These are phyloP conservation scores for Eucera pruinosa DNA, from an alignment of 2,888 invertebrate species.

Conservation along the genomic window DNA sequence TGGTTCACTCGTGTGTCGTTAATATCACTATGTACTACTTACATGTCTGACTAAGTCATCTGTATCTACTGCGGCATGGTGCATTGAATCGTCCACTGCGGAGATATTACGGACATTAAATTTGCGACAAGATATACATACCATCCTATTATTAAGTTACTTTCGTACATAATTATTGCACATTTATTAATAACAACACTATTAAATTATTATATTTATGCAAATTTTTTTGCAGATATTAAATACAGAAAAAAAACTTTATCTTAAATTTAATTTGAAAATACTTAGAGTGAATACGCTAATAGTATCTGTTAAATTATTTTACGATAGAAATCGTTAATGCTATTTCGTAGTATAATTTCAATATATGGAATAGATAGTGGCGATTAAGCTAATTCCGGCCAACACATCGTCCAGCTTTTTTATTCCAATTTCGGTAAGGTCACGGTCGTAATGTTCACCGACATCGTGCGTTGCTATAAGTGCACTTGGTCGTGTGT, in stretches of 20 bases:
- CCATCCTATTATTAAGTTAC: too few relatives aligned
- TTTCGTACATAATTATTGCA: neutral
- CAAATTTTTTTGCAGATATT: neutral
- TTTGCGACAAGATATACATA: neutral
- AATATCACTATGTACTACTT: constrained; percentile 1
- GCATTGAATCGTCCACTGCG: too few relatives aligned
- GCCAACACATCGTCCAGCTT: constrained; percentile 6
- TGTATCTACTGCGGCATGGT: constrained; percentile 40
- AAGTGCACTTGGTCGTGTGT: constrained; percentile 44
- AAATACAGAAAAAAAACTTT: neutral
- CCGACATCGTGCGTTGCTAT: constrained; percentile 25
- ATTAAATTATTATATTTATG: neutral
- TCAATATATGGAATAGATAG: neutral
- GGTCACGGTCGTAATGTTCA: constrained; percentile 68
- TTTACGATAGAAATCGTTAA: neutral
- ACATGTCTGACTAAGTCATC: constrained; percentile 24
- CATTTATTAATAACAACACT: neutral
- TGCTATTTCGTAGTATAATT: neutral
- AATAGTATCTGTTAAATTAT: neutral
- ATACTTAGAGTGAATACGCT: neutral
- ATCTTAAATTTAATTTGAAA: neutral
- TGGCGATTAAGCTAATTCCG: neutral
- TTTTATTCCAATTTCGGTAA: constrained; percentile 55
- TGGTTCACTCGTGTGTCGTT: neutral
- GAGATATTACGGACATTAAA: neutral